Evolutionary conservation across 1,140 invertebrate species (phyloP).

Genomic region (Thaumetopoea pityocampa): DNA sequence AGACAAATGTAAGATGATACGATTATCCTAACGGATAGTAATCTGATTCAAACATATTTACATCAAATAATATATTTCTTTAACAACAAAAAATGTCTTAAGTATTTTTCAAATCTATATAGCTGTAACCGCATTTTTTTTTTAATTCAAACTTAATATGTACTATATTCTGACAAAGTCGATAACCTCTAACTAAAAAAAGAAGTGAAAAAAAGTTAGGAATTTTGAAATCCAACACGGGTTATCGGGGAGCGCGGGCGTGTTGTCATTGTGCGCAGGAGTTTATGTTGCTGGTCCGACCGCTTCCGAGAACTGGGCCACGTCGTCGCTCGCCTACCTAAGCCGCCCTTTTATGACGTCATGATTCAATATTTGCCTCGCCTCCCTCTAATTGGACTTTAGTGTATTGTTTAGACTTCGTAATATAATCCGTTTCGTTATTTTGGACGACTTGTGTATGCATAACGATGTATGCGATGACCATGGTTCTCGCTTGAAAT

Average conservation of each 20-base stretch:
- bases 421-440: conserved; percentile 39
- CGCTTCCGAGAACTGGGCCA: conserved; percentile 51
- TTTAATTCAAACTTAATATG: conserved; percentile 3
- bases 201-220: conserved; percentile 18
- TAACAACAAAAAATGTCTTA: no score
- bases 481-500: neutral
- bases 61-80: no score
- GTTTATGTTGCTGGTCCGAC: conserved; percentile 34
- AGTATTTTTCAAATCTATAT: conserved; percentile 3
- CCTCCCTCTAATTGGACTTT: conserved; percentile 29
- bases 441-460: conserved; percentile 10
- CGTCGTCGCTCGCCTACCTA: conserved; percentile 18
- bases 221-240: conserved; percentile 24
- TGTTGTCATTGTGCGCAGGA: conserved; percentile 47
- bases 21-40: no score
- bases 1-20: no score
- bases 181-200: conserved; percentile 19
- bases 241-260: conserved; percentile 23
- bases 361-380: conserved; percentile 24
- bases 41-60: no score
- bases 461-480: conserved; percentile 17
- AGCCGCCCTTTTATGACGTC: conserved; percentile 54
- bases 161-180: conserved; percentile 11
- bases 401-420: conserved; percentile 31
- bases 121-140: no score